phyloP scores from a whole-genome alignment of 1,140 invertebrate genomes.

The Zaprionus gabonicus region DNA sequence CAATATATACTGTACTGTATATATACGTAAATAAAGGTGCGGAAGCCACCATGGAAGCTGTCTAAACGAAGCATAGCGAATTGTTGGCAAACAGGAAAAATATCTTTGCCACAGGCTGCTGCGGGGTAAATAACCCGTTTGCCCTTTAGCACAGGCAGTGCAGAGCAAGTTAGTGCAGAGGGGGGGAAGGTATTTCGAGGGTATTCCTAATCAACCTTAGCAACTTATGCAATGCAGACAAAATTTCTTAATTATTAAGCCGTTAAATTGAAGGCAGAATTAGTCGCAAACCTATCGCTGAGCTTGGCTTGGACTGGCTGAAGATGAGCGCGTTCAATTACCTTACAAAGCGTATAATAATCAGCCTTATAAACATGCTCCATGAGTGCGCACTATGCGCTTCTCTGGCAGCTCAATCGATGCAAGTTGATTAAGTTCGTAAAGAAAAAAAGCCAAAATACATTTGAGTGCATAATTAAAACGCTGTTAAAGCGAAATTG shows the following conservation, averaged over 20 bases:
- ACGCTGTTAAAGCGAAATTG: conserved; percentile 40
- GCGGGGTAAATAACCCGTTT: not conserved
- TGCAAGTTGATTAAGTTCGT: conserved; percentile 68
- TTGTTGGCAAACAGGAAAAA: conserved; percentile 41
- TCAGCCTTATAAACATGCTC: conserved; percentile 42
- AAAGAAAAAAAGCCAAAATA: conserved; percentile 23
- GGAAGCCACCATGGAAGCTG: conserved; percentile 35
- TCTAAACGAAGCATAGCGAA: conserved; percentile 39
- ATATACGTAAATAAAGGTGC: conserved; percentile 38
- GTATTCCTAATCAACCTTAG: conserved; percentile 11
- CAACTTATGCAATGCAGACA: not conserved
- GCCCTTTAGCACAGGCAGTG: not conserved
- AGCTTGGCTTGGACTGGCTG: conserved; percentile 19
- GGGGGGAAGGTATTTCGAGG: not conserved
- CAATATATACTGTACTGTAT: not conserved
- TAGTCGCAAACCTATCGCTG: conserved; percentile 11
- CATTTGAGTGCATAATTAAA: conserved; percentile 71
- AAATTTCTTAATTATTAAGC: not conserved
- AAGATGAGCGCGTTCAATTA: conserved; percentile 26
- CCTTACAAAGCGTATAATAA: conserved; percentile 33
- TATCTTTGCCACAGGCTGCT: conserved; percentile 7
- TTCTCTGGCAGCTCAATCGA: not conserved
- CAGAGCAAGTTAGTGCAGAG: not conserved
- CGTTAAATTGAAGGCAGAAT: not conserved
- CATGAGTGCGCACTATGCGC: conserved; percentile 44